Conservation (phyloP, 2,888 invertebrate species). For the Leptinotarsa peninsularis region DNA sequence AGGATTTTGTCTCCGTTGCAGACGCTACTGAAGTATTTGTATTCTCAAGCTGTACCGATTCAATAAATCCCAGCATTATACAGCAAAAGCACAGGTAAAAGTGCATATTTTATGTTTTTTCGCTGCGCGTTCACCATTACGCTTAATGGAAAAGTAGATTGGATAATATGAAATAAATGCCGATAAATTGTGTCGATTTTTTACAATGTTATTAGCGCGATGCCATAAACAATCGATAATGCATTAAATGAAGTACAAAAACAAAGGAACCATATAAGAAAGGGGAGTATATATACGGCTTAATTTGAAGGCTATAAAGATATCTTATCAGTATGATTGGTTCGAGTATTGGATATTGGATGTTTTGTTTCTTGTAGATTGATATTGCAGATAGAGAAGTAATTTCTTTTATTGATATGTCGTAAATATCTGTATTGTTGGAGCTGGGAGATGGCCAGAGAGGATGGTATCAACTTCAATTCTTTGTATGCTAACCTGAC, state of each 20-base stretch:
- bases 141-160: conserved; percentile 28
- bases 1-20: background rate
- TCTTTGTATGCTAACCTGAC: too few species aligned
- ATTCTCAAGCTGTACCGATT: conserved; percentile 24
- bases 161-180: conserved; percentile 33
- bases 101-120: conserved; percentile 25
- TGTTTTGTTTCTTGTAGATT: conserved; percentile 15
- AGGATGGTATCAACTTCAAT: background rate
- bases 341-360: conserved; percentile 17
- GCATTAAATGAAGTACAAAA: conserved; percentile 19
- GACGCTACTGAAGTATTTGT: background rate
- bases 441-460: background rate
- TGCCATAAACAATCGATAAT: conserved; percentile 24
- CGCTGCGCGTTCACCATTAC: conserved; percentile 18
- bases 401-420: conserved; percentile 27
- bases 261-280: conserved; percentile 14
- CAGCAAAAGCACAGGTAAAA: conserved; percentile 23
- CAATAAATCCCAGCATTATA: conserved; percentile 23
- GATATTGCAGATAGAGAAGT: conserved; percentile 22
- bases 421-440: conserved; percentile 15
- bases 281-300: conserved; percentile 17
- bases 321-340: conserved; percentile 19
- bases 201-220: conserved; percentile 29
- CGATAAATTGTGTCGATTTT: conserved; percentile 30
- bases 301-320: conserved; percentile 29